Conservation (phyloP, 1,140 invertebrate species). For the Phocides pigmalion region DNA sequence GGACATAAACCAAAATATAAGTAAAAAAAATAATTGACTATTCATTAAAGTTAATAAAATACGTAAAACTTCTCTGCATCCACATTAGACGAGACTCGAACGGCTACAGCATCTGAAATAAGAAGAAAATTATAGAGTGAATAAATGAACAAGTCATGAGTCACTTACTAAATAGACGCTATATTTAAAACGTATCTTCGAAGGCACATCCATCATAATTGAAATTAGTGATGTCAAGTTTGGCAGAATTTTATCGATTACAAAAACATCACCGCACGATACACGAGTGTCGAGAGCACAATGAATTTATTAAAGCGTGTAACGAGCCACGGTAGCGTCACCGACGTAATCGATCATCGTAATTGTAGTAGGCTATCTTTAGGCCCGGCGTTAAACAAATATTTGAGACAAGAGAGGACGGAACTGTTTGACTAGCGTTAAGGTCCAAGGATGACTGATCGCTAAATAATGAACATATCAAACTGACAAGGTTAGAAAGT, state of each 20-base stretch:
- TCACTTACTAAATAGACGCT: slow-evolving; percentile 28
- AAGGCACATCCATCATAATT: slow-evolving; percentile 62
- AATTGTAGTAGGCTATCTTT: slow-evolving; percentile 60
- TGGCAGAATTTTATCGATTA: slow-evolving; percentile 63
- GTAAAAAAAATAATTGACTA: slow-evolving; percentile 5
- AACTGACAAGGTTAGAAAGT: slow-evolving; percentile 54
- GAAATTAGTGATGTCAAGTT: slow-evolving; percentile 60
- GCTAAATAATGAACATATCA: slow-evolving; percentile 41
- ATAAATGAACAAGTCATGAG: slow-evolving; percentile 39
- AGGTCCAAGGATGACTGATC: slow-evolving; percentile 46
- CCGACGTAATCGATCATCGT: slow-evolving; percentile 71
- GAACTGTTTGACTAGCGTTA: slow-evolving; percentile 53
- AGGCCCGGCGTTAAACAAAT: slow-evolving; percentile 59
- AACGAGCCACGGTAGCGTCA: slow-evolving; percentile 49
- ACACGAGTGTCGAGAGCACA: slow-evolving; percentile 48
- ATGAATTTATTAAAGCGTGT: slow-evolving; percentile 58
- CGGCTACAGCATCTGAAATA: slow-evolving; percentile 44
- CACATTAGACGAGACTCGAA: not conserved
- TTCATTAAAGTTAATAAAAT: slow-evolving; percentile 7
- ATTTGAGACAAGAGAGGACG: slow-evolving; percentile 65
- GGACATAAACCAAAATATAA: not conserved
- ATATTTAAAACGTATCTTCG: slow-evolving; percentile 42
- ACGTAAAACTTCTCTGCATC: slow-evolving; percentile 18
- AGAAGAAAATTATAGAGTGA: slow-evolving; percentile 28
- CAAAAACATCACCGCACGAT: slow-evolving; percentile 45